Base-by-base conservation (phyloP, 2,797 vertebrate genomes). In the Thalassophryne amazonica region DNA sequence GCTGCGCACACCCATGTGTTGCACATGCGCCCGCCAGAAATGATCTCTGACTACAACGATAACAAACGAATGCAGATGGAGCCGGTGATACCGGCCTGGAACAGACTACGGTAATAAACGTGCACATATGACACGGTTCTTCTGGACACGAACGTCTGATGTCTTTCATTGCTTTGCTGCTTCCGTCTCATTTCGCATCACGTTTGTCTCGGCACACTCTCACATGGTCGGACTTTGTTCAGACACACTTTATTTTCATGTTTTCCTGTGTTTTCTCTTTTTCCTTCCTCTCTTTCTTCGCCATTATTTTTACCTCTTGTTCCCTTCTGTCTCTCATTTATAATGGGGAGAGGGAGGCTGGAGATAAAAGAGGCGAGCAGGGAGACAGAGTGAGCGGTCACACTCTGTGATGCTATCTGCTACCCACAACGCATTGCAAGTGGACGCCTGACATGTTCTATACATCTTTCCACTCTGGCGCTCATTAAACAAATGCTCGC, bases 361-460 rank as follows among this genome's bases (percentile, higher is more conserved):
- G 62, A 93, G 94, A 94, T 94, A 94, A 93, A 94, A 90, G 86
- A 86, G 86, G 78, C 48, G 81, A 81, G 90, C 84, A 71, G 62
- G 85, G 94, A 93, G 94, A 94, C 85, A 76, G 90, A 95, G 94
- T 89, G 92, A 93, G 91, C 90, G 94, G 94, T 93, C 94, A 93
- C 88, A 89, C 88, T 76, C 75, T 76, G 76, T 87, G 94, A 96
- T 95, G 90, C 83, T 95, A 95, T 96, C 93, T 92, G 81, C 88
- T 89, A 87, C 88, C 90, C 86, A 90, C 90, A 91, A 93, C 85
- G 88, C 90, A 71, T 91, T 84, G 89, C 92, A 90, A 93, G 89
- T 77, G 93, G 91, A 91, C 89, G 83, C 86, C 91, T 93, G 94
- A 93, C 93, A 91, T 93, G 90, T 93, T 95, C 93, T 94, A 93